phyloP scores from a whole-genome alignment of 1,140 invertebrate species.

The Euschistus heros region DNA sequence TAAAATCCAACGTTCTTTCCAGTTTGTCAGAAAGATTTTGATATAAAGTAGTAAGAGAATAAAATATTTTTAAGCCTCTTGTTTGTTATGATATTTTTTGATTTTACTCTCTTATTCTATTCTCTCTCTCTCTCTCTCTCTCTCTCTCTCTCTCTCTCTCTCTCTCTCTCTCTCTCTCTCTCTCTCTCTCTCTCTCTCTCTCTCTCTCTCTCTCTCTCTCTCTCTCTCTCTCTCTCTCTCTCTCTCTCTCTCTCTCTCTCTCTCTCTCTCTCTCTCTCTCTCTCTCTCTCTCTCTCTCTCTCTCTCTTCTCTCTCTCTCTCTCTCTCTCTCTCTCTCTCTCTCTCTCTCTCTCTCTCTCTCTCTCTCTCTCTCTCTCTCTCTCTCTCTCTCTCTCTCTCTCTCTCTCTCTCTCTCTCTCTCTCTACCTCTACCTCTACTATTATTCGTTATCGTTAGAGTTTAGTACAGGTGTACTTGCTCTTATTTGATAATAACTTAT shows the following conservation, averaged over 20 bases:
- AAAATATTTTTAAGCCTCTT: too few species aligned
- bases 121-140: not conserved
- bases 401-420: not conserved
- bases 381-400: conserved; percentile 10
- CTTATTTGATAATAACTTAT: too few species aligned
- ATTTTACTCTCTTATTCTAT: not conserved
- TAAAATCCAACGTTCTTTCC: too few species aligned
- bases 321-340: conserved; percentile 14
- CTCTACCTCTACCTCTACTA: not conserved
- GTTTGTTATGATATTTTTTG: too few species aligned
- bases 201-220: conserved; percentile 12
- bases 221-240: conserved; percentile 14
- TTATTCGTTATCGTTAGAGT: not conserved
- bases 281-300: conserved; percentile 4
- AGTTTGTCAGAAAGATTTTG: too few species aligned
- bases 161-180: conserved; percentile 14
- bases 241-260: conserved; percentile 10
- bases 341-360: conserved; percentile 14
- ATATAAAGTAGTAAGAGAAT: too few species aligned
- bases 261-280: conserved; percentile 10
- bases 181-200: conserved; percentile 13
- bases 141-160: conserved; percentile 3
- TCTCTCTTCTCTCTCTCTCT: not conserved
- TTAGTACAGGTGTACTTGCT: too few species aligned
- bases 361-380: conserved; percentile 13